These are phyloP conservation scores for Callipepla squamata DNA, from an alignment of 2,113 vertebrate genomes.

Conservation along the genomic window DNA sequence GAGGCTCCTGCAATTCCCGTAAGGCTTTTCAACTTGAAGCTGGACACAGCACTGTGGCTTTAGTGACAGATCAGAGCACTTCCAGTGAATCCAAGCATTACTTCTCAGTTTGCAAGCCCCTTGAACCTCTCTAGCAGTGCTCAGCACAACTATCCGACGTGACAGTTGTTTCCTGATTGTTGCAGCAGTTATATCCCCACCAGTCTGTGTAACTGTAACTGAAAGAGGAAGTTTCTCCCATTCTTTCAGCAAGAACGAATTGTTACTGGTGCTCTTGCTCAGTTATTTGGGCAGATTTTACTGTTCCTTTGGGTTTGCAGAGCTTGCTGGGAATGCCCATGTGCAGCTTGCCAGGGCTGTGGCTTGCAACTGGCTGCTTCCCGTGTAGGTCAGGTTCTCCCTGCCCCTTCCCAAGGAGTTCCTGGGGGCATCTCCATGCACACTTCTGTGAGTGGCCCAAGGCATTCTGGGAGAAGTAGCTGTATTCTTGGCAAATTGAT, in stretches of 20 bases:
- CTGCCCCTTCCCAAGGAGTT: background rate
- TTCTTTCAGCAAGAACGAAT: background rate
- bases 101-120: background rate
- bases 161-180: background rate
- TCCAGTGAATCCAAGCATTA: background rate
- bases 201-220: background rate
- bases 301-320: background rate
- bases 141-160: background rate
- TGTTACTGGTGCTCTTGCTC: background rate
- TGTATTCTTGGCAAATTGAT: background rate
- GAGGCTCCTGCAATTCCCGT: background rate
- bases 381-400: background rate
- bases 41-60: background rate
- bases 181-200: background rate
- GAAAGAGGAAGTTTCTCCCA: constrained; percentile 30
- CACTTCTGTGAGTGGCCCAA: background rate
- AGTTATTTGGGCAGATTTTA: background rate
- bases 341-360: background rate
- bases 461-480: background rate
- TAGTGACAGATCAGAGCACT: background rate
- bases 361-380: fast-evolving
- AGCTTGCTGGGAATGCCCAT: fast-evolving
- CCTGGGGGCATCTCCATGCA: fast-evolving
- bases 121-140: background rate
- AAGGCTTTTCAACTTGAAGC: background rate